Conservation (phyloP, 2,113 vertebrate genomes). For the Melanerpes aurifrons region DNA sequence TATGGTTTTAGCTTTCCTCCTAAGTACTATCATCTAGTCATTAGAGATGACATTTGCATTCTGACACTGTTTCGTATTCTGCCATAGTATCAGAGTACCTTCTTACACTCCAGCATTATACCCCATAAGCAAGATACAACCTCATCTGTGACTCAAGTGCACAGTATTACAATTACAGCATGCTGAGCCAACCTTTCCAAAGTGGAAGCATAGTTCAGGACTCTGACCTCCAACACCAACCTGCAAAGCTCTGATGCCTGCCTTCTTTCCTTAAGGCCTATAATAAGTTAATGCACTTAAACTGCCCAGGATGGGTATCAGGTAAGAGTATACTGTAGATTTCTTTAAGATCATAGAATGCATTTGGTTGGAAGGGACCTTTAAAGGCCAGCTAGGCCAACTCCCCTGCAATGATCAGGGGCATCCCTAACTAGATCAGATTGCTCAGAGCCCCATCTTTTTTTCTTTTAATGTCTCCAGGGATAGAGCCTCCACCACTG, state of each 20-base stretch:
- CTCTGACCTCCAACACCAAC: background rate
- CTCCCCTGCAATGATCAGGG: too few species aligned
- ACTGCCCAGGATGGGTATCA: background rate
- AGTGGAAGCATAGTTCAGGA: rapidly evolving
- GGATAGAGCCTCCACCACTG: too few species aligned
- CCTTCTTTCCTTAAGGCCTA: background rate
- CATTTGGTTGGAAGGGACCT: too few species aligned
- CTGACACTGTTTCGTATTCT: background rate
- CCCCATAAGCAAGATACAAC: background rate
- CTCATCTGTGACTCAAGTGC: rapidly evolving
- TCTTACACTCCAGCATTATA: background rate
- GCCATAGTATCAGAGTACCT: background rate
- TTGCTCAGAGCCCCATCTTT: too few species aligned
- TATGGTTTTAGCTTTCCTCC: background rate
- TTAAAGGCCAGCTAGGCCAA: too few species aligned
- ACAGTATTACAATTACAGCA: rapidly evolving
- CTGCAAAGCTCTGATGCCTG: background rate
- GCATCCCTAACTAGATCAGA: too few species aligned
- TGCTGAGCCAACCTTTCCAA: background rate
- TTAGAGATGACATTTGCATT: background rate
- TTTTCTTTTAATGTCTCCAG: too few species aligned
- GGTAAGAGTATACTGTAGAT: background rate
- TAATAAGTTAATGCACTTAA: background rate
- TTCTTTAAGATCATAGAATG: background rate
- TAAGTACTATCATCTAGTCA: background rate